Conservation (phyloP, 1,140 invertebrate species). For the Drosophila sp. region DNA sequence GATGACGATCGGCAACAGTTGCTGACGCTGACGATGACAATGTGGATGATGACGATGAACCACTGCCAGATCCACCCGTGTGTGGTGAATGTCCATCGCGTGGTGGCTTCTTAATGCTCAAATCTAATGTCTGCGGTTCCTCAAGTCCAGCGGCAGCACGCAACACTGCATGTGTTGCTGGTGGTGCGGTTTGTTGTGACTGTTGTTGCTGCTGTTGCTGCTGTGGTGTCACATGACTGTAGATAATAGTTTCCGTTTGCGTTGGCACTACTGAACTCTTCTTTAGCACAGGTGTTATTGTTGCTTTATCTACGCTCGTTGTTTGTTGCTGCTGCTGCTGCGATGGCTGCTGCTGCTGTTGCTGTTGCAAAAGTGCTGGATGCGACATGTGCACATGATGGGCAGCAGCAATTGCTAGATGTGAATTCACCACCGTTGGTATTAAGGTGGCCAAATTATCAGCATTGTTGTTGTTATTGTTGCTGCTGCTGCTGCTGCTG, state of each 20-base stretch:
- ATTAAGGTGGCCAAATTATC: conserved; percentile 87
- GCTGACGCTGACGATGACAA: conserved; percentile 16
- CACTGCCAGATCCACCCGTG: conserved; percentile 75
- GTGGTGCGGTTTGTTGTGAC: conserved; percentile 19
- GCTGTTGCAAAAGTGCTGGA: conserved; percentile 66
- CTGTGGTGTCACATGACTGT: conserved; percentile 44
- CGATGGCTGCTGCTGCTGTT: conserved; percentile 71
- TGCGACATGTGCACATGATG: conserved; percentile 63
- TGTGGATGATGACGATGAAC: background rate
- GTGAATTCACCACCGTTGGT: conserved; percentile 87
- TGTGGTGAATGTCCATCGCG: conserved; percentile 86
- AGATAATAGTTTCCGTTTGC: conserved; percentile 86
- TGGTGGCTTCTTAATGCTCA: conserved; percentile 92
- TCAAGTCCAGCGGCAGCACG: conserved; percentile 66
- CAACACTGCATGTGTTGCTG: conserved; percentile 38
- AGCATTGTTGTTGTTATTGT: conserved; percentile 72
- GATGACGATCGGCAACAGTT: conserved; percentile 58
- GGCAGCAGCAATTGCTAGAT: conserved; percentile 49
- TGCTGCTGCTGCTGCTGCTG: conserved; percentile 29
- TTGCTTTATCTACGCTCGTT: conserved; percentile 86
- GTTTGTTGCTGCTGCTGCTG: conserved; percentile 73
- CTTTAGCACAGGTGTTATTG: conserved; percentile 87
- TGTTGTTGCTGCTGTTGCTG: conserved; percentile 29
- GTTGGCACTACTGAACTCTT: conserved; percentile 58
- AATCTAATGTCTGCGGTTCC: conserved; percentile 89